Evolutionary conservation across 2,888 invertebrate species (phyloP).

Genomic region (Cerastis rubricosa): DNA sequence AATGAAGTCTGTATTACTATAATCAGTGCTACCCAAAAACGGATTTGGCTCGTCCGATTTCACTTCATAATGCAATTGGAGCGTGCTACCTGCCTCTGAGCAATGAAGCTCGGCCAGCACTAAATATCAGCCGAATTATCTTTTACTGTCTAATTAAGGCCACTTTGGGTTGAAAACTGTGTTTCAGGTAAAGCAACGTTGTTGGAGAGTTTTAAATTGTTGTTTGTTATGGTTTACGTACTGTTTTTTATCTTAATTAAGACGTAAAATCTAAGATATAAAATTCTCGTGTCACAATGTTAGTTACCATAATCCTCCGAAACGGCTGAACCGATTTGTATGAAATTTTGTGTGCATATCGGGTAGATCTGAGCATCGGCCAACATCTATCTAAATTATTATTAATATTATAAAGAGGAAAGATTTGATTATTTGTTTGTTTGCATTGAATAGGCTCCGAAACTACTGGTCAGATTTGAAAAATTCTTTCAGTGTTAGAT

Average conservation of each 20-base stretch:
- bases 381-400: too few relatives aligned
- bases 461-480: too few relatives aligned
- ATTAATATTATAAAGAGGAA: too few relatives aligned
- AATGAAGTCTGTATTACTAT: constrained; percentile 62
- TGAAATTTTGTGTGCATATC: too few relatives aligned
- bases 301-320: too few relatives aligned
- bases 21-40: constrained; percentile 82
- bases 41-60: constrained; percentile 79
- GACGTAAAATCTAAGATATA: too few relatives aligned
- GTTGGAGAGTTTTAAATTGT: constrained; percentile 17
- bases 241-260: neutral
- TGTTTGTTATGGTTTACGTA: neutral
- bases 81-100: constrained; percentile 78
- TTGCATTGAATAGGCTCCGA: too few relatives aligned
- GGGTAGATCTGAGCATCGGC: too few relatives aligned
- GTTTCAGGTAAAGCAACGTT: constrained; percentile 28
- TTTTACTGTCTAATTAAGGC: constrained; percentile 66
- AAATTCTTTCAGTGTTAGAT: too few relatives aligned
- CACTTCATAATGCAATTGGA: constrained; percentile 85
- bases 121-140: constrained; percentile 73
- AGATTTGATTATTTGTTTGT: too few relatives aligned
- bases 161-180: constrained; percentile 61
- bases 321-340: too few relatives aligned
- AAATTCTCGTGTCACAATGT: too few relatives aligned
- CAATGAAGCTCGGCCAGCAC: constrained; percentile 72